Conservation (phyloP, 2,113 vertebrate genomes). For the Menura novaehollandiae region DNA sequence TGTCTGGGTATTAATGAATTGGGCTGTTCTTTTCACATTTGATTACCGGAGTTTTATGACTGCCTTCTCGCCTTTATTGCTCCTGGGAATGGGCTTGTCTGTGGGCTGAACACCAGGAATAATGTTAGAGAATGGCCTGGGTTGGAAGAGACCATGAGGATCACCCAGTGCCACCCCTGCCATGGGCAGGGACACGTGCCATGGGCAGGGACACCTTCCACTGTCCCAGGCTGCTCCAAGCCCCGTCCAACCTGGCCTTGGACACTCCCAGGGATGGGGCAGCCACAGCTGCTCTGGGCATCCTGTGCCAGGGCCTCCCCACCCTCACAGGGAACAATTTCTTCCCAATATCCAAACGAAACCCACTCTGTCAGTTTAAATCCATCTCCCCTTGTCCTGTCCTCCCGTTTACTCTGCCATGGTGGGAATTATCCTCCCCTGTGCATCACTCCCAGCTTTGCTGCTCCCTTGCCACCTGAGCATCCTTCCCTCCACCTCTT, state of each 20-base stretch:
- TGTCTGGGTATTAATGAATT: conserved; percentile 69
- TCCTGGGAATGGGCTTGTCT: conserved; percentile 38
- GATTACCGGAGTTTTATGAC: conserved; percentile 60
- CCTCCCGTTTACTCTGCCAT: neutral
- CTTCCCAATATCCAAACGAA: neutral
- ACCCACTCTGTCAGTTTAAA: neutral
- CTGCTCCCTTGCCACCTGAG: neutral
- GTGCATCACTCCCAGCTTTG: neutral
- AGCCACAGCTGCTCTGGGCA: neutral
- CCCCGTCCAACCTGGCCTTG: neutral
- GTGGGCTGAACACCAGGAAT: neutral
- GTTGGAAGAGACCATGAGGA: neutral
- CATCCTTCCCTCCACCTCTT: neutral
- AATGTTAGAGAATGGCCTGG: neutral
- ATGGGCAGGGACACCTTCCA: neutral
- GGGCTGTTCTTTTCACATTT: conserved; percentile 69
- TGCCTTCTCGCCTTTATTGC: conserved; percentile 35
- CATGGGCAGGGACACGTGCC: neutral
- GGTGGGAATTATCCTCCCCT: neutral
- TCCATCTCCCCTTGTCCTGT: neutral
- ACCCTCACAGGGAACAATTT: neutral
- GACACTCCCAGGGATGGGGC: neutral
- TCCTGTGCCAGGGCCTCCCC: neutral
- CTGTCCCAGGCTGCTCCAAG: neutral
- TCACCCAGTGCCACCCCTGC: neutral